Evolutionary conservation across 2,797 vertebrate genomes (phyloP), one percentile per base, ranked within the genome.

Genomic region (Neosilurus mollespiculum): DNA sequence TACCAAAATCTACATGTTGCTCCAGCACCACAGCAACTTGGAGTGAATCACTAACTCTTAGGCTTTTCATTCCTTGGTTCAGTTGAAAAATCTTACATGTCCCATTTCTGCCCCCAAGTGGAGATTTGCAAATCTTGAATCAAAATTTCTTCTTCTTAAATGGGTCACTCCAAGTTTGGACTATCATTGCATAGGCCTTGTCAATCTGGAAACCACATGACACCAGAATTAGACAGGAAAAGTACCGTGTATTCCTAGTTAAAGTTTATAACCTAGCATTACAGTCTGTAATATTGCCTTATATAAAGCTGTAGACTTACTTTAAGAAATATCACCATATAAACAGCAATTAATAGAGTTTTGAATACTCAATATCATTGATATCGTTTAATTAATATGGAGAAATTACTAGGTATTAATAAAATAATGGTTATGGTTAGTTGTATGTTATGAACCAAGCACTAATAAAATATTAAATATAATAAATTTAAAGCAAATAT

Each of bases 81-180:
- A 24, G 9, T 24, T n/a, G 24, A 51, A 58, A 2, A 26, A 15
- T 43, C 22, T 51, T 65, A n/a, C 22, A 80, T 80, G 76, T 59
- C 24, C 75, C 81, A 18, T 73, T 83, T 67, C 81, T 82, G 81
- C 84, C 84, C 30, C 43, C 84, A 82, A 80, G 81, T 82, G 84
- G 84, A 75, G 18, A 79, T 20, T 12, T 51, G 61, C 18, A 66
- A 53, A 20, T 77, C 43, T 64, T 49, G 12, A 30, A n/a, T 93
- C 84, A 95, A 87, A 95, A 87, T 72, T 89, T 86, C 53, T 90
- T 94, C 82, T 92, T 66, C 59, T 92, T 77, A 51, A 95, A 92
- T 18, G 91, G 90, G 54, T 93, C 91, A 90, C 92, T 90, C 95
- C 95, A 95, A 69, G 93, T 85, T 0, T 90, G 93, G 87, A 92